Evolutionary conservation across 2,113 vertebrate genomes (phyloP).

Genomic region (Accipiter virgatus): DNA sequence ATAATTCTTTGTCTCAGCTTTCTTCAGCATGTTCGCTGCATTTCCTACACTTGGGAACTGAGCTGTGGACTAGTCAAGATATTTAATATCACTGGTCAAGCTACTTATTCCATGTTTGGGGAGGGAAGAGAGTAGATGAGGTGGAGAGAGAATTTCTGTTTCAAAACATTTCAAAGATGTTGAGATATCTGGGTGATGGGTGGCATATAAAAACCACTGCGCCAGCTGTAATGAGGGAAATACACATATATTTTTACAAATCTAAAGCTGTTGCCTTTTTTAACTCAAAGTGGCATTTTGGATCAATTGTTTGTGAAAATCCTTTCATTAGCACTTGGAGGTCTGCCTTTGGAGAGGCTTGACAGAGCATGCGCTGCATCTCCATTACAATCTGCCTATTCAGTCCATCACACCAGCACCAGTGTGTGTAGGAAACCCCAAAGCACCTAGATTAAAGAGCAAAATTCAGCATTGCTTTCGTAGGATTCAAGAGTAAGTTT

Average conservation of each 20-base stretch:
- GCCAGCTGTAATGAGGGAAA: neutral
- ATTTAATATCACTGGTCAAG: neutral
- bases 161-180: neutral
- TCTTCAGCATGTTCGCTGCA: neutral
- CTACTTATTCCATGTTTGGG: neutral
- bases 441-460: neutral
- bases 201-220: neutral
- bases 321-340: neutral
- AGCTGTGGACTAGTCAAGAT: neutral
- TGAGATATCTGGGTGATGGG: neutral
- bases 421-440: accelerated
- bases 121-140: neutral
- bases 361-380: accelerated
- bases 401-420: neutral
- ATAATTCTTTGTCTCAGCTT: neutral
- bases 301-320: neutral
- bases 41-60: neutral
- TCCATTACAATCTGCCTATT: neutral
- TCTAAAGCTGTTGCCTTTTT: neutral
- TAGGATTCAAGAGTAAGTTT: neutral
- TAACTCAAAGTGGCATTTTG: neutral
- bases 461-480: neutral
- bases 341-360: neutral
- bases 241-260: neutral
- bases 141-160: neutral